Evolutionary conservation across 2,797 vertebrate genomes (phyloP).

Genomic region (Melanotaenia maccullochi): DNA sequence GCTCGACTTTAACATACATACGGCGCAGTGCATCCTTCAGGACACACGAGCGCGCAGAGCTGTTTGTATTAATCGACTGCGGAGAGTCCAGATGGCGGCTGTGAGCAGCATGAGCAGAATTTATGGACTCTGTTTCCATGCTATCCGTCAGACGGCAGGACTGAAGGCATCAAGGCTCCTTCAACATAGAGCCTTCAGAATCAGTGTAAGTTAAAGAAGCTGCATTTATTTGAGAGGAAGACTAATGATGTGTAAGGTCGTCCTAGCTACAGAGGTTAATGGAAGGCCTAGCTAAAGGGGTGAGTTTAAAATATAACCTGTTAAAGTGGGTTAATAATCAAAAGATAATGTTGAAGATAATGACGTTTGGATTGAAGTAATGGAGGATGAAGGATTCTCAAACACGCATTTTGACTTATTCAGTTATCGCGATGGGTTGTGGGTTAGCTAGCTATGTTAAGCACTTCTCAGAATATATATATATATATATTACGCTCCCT

Average conservation of each 20-base stretch:
- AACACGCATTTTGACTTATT: background rate
- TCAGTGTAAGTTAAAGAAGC: conserved; percentile 67
- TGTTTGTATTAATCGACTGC: background rate
- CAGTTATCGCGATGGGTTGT: conserved; percentile 28
- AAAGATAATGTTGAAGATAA: background rate
- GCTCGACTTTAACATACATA: rapidly evolving
- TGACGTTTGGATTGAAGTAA: background rate
- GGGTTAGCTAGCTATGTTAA: conserved; percentile 2
- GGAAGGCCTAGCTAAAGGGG: background rate
- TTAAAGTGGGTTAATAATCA: rapidly evolving
- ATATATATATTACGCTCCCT: rapidly evolving
- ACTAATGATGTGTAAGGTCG: conserved; percentile 9
- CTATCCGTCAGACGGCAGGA: conserved; percentile 58
- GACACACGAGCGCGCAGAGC: background rate
- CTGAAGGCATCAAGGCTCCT: conserved; percentile 55
- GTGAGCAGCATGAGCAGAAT: conserved; percentile 68
- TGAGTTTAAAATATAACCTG: background rate
- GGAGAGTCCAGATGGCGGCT: conserved; percentile 41
- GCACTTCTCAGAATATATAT: background rate
- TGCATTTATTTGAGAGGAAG: rapidly evolving
- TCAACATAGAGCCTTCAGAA: conserved; percentile 74
- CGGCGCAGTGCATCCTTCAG: rapidly evolving
- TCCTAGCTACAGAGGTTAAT: background rate
- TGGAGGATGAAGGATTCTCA: background rate
- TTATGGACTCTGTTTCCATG: conserved; percentile 68